Evolutionary conservation across 2,113 vertebrate species (phyloP).

Genomic region (Chrysochloris asiatica): DNA sequence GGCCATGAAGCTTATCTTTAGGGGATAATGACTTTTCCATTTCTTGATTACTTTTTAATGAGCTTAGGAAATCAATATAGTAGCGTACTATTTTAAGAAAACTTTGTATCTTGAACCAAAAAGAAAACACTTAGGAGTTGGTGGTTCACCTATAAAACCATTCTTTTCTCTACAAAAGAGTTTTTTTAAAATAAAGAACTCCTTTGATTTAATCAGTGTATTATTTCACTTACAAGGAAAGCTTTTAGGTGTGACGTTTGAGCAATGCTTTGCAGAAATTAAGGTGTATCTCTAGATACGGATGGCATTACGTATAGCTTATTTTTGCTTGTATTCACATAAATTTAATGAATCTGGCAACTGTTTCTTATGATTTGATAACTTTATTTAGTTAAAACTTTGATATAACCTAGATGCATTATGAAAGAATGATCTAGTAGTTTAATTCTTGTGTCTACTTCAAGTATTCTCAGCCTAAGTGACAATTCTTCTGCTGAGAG

Average conservation of each 20-base stretch:
- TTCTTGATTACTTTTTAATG: slow-evolving; percentile 55
- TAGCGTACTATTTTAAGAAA: slow-evolving; percentile 52
- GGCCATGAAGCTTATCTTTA: slow-evolving; percentile 13
- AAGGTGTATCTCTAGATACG: not conserved
- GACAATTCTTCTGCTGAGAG: slow-evolving; percentile 8
- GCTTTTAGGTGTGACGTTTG: slow-evolving; percentile 7
- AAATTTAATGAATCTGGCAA: not conserved
- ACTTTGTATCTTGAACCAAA: slow-evolving; percentile 26
- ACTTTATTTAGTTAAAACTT: slow-evolving; percentile 13
- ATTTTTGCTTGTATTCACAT: not conserved
- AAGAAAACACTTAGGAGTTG: not conserved
- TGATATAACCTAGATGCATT: not conserved
- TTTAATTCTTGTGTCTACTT: slow-evolving; percentile 5
- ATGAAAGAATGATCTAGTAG: not conserved
- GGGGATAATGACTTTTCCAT: slow-evolving; percentile 41
- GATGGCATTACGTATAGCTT: not conserved
- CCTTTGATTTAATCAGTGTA: not conserved
- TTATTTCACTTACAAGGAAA: not conserved
- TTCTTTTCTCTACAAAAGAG: not conserved
- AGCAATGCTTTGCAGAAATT: not conserved
- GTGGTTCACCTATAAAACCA: slow-evolving; percentile 18
- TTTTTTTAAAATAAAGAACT: not conserved
- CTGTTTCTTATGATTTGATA: not conserved
- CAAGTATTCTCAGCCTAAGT: slow-evolving; percentile 32
- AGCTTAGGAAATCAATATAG: slow-evolving; percentile 8